A percentile compares a stretch with the other conserved stretches of the same genome.
phyloP scores from a whole-genome alignment of 2,797 vertebrate genomes.

The Gambelia wislizenii region DNA sequence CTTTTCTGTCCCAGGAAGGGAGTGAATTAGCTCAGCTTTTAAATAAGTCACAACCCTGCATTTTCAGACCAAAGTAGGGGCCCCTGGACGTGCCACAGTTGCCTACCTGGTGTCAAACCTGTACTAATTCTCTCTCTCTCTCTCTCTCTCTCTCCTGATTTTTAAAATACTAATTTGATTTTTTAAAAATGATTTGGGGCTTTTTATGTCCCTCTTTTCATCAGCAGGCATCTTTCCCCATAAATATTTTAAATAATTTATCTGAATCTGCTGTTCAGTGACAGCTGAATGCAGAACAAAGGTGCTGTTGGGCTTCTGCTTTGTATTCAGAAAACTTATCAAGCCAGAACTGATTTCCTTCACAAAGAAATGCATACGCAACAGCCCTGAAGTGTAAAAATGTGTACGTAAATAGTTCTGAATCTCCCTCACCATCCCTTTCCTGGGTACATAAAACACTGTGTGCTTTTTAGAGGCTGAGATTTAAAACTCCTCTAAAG shows the following conservation, averaged over 20 bases:
- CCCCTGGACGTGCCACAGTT: no score
- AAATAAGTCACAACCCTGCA: no score
- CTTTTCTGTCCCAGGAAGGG: no score
- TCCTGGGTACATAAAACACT: background rate
- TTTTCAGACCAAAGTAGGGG: no score
- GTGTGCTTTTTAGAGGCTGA: background rate
- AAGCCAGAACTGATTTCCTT: background rate
- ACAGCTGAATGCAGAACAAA: constrained; percentile 3
- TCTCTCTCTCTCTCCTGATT: background rate
- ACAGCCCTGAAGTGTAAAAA: background rate
- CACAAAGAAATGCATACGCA: background rate
- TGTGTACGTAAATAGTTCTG: background rate
- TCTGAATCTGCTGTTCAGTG: background rate
- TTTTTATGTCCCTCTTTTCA: constrained; percentile 5
- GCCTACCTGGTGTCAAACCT: no score
- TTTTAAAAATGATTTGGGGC: background rate
- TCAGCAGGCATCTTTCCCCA: background rate
- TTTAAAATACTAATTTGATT: background rate
- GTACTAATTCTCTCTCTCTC: background rate
- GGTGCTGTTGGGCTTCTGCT: constrained; percentile 8
- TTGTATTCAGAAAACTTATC: constrained; percentile 22
- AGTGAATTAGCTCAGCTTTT: no score
- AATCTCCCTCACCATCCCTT: background rate
- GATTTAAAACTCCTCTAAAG: background rate
- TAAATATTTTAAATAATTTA: constrained; percentile 25